Evolutionary conservation across 2,113 vertebrate genomes (phyloP).

Genomic region (Halcyon malimbica): DNA sequence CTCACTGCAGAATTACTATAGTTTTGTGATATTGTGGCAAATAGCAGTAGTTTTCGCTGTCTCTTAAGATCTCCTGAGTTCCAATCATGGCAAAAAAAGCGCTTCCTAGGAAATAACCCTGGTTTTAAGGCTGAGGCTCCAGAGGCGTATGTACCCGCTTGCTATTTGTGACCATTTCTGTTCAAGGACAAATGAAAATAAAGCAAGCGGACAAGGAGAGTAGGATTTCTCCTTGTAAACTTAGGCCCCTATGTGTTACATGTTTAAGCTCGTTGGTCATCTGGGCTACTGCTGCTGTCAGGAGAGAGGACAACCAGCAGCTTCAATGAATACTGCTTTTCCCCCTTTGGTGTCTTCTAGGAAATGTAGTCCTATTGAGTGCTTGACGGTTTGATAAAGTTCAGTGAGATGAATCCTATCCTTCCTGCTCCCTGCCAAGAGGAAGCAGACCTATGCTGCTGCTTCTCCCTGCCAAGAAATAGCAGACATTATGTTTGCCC

Average conservation of each 20-base stretch:
- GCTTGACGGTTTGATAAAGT: background rate
- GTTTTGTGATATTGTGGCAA: background rate
- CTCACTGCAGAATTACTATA: background rate
- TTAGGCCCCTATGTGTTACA: background rate
- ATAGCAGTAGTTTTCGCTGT: background rate
- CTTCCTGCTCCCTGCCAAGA: slow-evolving; percentile 13
- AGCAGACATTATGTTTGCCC: background rate
- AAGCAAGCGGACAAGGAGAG: background rate
- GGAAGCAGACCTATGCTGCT: slow-evolving; percentile 31
- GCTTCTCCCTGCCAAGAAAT: slow-evolving; percentile 22
- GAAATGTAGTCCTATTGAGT: background rate
- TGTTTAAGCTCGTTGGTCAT: background rate
- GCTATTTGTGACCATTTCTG: background rate
- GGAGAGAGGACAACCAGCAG: background rate
- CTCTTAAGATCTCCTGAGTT: background rate
- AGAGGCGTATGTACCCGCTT: background rate
- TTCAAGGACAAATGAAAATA: background rate
- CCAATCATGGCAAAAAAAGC: background rate
- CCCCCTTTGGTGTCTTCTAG: slow-evolving; percentile 10
- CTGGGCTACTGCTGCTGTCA: background rate
- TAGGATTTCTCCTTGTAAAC: background rate
- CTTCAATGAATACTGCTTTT: background rate
- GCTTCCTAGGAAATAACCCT: background rate
- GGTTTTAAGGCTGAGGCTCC: background rate
- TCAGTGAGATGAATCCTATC: slow-evolving; percentile 19